A percentile compares a stretch with the other conserved stretches of the same genome.
Conservation (phyloP, 1,140 invertebrate genomes). For the Dryas iulia region DNA sequence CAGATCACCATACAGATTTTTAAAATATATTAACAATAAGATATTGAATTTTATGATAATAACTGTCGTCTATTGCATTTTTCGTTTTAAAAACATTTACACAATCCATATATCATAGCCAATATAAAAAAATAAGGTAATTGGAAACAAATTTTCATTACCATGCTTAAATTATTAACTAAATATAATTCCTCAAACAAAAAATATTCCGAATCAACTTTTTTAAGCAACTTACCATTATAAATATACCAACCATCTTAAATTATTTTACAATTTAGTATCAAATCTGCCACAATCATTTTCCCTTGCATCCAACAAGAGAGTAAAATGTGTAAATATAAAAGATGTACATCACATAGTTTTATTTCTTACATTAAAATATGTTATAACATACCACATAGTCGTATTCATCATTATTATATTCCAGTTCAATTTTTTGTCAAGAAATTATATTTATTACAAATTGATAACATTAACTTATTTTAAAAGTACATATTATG, state of each 20-base stretch:
- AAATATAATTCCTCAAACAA: not conserved
- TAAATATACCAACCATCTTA: not conserved
- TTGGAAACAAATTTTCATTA: not conserved
- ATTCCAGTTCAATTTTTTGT: not conserved
- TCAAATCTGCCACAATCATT: not conserved
- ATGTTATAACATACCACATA: too few relatives aligned
- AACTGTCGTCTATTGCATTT: not conserved
- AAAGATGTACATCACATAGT: not conserved
- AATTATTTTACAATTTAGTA: not conserved
- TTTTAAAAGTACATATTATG: not conserved
- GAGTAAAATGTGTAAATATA: too few relatives aligned
- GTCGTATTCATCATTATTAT: not conserved
- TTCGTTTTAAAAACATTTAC: not conserved
- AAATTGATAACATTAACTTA: not conserved
- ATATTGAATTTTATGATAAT: not conserved
- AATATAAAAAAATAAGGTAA: not conserved
- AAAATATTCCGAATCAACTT: not conserved
- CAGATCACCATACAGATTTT: not conserved
- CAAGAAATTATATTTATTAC: not conserved
- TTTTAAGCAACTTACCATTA: not conserved
- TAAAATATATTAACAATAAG: not conserved
- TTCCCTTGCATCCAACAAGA: too few relatives aligned
- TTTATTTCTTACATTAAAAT: too few relatives aligned
- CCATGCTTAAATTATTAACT: not conserved
- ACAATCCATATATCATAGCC: not conserved